Conservation (phyloP, 1,140 invertebrate species). For the Pantala flavescens region DNA sequence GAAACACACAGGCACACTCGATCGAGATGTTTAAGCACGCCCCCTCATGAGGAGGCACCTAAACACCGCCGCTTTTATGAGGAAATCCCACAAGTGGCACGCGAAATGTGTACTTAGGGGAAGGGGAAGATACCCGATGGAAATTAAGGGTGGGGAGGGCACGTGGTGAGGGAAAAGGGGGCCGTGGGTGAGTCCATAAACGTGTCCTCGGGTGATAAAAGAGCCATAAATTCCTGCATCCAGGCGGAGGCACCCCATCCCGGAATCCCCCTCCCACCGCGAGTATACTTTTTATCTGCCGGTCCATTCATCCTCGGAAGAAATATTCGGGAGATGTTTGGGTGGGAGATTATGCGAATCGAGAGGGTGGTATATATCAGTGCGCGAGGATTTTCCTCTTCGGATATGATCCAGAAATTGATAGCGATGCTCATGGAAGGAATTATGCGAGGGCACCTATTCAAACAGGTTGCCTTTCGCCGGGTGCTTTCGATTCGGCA, state of each 20-base stretch:
- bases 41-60: too few relatives aligned
- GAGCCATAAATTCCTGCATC: slow-evolving; percentile 8
- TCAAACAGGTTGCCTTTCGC: slow-evolving; percentile 1
- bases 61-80: too few relatives aligned
- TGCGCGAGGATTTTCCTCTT: background rate
- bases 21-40: too few relatives aligned
- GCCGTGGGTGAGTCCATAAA: background rate
- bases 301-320: background rate
- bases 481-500: background rate
- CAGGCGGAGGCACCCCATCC: background rate
- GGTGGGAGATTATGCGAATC: too few relatives aligned
- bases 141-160: background rate
- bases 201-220: slow-evolving; percentile 8
- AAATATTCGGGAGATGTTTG: background rate
- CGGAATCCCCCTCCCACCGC: background rate
- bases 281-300: background rate
- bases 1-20: too few relatives aligned
- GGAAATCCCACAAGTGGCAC: background rate
- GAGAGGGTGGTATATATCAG: too few relatives aligned
- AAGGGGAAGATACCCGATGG: background rate
- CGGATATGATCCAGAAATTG: background rate
- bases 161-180: background rate
- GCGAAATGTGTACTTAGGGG: background rate
- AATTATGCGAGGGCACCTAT: background rate
- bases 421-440: background rate